phyloP scores from a whole-genome alignment of 2,888 invertebrate genomes.

The Cacoxenus indagator region DNA sequence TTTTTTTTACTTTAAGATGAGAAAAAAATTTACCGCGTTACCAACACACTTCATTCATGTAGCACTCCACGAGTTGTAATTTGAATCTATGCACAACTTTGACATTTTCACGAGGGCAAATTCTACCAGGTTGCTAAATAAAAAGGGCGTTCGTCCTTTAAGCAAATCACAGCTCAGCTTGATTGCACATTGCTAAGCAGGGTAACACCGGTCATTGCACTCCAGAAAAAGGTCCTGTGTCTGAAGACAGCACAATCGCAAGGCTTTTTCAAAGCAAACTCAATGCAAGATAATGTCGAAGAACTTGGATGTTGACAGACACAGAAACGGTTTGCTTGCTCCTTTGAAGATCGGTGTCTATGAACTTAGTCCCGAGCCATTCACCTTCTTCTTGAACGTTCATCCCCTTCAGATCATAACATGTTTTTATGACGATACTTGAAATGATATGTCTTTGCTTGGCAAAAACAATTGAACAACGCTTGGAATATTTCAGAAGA shows the following conservation, averaged over 20 bases:
- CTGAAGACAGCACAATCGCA: background rate
- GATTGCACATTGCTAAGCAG: constrained; percentile 13
- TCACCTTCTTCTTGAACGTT: background rate
- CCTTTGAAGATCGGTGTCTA: background rate
- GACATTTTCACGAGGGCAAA: background rate
- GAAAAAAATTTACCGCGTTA: background rate
- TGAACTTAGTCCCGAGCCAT: background rate
- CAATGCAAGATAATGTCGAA: background rate
- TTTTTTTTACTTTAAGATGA: background rate
- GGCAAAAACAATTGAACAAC: background rate
- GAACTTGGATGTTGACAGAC: background rate
- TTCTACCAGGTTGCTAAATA: background rate
- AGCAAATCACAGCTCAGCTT: no score
- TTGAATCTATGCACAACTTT: background rate
- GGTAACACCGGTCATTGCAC: constrained; percentile 26
- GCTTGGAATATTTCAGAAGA: background rate
- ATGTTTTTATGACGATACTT: background rate
- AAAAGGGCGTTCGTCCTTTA: no score
- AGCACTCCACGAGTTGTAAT: constrained; percentile 2
- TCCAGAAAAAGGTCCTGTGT: background rate
- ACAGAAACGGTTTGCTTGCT: background rate
- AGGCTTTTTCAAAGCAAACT: background rate
- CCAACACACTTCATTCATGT: background rate
- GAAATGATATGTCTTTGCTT: background rate
- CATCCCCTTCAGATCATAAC: background rate